Evolutionary conservation across 2,113 vertebrate genomes (phyloP).

Genomic region (Zosterops japonicus): DNA sequence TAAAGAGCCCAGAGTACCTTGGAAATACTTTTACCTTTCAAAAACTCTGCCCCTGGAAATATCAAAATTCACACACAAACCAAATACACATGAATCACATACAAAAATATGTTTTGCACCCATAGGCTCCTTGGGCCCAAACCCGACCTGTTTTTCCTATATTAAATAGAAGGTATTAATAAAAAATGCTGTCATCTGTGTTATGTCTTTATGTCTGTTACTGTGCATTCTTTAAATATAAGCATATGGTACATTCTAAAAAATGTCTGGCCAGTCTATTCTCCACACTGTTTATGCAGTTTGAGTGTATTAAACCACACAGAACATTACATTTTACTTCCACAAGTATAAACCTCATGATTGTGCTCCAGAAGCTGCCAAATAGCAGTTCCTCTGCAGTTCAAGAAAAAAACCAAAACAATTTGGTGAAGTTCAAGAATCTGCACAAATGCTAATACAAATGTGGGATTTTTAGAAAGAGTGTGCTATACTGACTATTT

Average conservation of each 20-base stretch:
- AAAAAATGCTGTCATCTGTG: background rate
- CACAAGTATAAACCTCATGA: rapidly evolving
- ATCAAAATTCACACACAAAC: background rate
- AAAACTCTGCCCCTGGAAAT: background rate
- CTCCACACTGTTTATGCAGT: background rate
- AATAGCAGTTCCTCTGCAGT: background rate
- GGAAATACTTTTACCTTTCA: background rate
- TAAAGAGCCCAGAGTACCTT: background rate
- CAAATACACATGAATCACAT: rapidly evolving
- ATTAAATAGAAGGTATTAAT: background rate
- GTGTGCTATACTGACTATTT: background rate
- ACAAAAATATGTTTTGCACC: background rate
- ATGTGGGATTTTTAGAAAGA: background rate
- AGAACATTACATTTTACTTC: background rate
- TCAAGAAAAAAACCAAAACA: background rate
- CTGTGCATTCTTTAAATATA: background rate
- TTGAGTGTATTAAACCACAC: background rate
- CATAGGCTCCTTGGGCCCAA: background rate
- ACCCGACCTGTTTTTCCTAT: background rate
- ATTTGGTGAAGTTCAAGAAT: background rate
- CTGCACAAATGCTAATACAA: background rate
- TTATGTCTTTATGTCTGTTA: background rate
- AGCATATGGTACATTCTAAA: background rate
- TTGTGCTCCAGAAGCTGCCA: background rate
- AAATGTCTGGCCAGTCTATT: background rate